These are phyloP conservation scores for Apeltes quadracus DNA, from an alignment of 2,113 vertebrate genomes.

Conservation along the genomic window DNA sequence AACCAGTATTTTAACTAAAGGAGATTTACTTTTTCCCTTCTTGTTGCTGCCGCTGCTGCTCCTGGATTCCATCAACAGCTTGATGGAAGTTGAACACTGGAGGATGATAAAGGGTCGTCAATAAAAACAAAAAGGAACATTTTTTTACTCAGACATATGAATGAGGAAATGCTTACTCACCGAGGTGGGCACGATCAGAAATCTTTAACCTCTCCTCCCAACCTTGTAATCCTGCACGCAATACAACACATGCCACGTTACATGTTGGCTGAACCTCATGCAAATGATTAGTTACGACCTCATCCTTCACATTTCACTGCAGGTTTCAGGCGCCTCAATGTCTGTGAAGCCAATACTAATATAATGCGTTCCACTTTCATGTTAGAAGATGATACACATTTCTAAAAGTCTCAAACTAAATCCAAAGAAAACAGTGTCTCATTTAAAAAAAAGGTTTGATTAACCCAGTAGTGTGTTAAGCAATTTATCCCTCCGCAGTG, in stretches of 20 bases:
- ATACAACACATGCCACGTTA: constrained; percentile 3
- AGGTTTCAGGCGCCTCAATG: not conserved
- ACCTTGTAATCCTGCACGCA: constrained; percentile 77
- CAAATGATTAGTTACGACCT: not conserved
- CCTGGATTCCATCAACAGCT: constrained; percentile 83
- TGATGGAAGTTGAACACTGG: constrained; percentile 87
- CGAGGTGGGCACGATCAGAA: constrained; percentile 85
- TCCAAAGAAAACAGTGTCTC: not conserved
- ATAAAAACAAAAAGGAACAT: not conserved
- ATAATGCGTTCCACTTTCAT: not conserved
- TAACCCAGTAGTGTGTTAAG: not conserved
- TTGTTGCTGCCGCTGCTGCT: constrained; percentile 83
- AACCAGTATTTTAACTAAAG: not conserved
- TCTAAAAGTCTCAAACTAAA: no score
- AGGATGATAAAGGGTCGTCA: not conserved
- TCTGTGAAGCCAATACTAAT: not conserved
- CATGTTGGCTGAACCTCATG: not conserved
- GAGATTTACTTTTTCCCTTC: constrained; percentile 82
- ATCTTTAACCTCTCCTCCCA: constrained; percentile 85
- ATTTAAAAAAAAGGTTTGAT: no score
- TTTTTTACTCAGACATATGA: not conserved
- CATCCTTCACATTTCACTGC: not conserved
- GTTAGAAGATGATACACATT: no score
- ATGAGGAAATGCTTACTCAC: constrained; percentile 54
- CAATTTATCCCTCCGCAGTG: not conserved